Conservation (phyloP, 2,113 vertebrate genomes). For the Mionectes macconnelli region DNA sequence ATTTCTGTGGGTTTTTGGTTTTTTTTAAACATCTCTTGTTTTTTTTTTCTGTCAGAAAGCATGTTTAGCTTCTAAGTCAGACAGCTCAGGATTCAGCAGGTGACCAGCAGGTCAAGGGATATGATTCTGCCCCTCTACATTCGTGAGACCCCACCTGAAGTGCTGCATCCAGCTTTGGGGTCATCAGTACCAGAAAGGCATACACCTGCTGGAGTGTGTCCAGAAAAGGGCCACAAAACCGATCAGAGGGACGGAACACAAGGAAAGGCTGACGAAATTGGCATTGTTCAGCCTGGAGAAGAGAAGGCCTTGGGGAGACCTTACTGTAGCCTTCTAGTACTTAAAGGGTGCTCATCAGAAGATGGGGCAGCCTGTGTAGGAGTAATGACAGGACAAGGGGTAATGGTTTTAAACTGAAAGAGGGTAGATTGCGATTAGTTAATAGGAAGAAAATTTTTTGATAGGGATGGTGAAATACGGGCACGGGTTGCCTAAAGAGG, state of each 20-base stretch:
- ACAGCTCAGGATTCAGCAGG: not conserved
- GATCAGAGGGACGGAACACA: not conserved
- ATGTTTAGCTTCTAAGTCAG: not conserved
- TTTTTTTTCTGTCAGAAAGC: not conserved
- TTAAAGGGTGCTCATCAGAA: not conserved
- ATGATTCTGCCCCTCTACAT: not conserved
- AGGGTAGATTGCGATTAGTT: not conserved
- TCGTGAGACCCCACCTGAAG: not conserved
- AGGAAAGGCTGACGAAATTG: not conserved
- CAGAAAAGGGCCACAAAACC: not conserved
- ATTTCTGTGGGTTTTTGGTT: not conserved
- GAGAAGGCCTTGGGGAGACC: not conserved
- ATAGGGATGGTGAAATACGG: not conserved
- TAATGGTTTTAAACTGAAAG: not conserved
- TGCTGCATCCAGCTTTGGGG: not conserved
- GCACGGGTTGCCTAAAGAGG: not conserved
- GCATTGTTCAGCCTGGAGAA: not conserved
- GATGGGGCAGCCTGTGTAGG: not conserved
- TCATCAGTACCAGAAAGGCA: not conserved
- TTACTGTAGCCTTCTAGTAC: not conserved
- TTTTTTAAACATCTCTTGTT: accelerated
- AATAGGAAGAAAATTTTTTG: not conserved
- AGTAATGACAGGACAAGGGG: accelerated
- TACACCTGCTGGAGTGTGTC: not conserved
- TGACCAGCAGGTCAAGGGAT: not conserved